A percentile compares a stretch with the other conserved stretches of the same genome.
Evolutionary conservation across 2,113 vertebrate genomes (phyloP).

Genomic region (Apodemus sylvaticus): DNA sequence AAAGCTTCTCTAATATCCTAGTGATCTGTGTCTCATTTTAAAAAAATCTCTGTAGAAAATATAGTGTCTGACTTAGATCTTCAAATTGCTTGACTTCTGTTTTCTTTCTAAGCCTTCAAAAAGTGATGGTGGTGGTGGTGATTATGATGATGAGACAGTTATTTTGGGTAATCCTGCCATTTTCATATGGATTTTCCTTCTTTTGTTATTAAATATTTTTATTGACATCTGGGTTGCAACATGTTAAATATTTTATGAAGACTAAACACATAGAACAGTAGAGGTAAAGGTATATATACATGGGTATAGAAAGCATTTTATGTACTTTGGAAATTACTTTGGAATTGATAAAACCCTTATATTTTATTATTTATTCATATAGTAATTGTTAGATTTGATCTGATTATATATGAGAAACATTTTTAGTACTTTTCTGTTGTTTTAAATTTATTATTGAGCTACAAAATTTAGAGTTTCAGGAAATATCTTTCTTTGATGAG

Average conservation of each 20-base stretch:
- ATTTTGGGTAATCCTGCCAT: slow-evolving; percentile 77
- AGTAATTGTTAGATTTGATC: slow-evolving; percentile 61
- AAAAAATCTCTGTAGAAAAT: slow-evolving; percentile 88
- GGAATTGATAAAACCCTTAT: slow-evolving; percentile 60
- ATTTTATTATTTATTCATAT: slow-evolving; percentile 63
- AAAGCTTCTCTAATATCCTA: slow-evolving; percentile 90
- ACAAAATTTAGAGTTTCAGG: slow-evolving; percentile 47
- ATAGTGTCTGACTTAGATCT: slow-evolving; percentile 29
- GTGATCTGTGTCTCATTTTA: slow-evolving; percentile 92
- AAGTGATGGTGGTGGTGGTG: slow-evolving; percentile 71
- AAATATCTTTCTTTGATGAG: slow-evolving; percentile 41
- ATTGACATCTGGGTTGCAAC: slow-evolving; percentile 78
- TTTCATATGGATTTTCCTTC: slow-evolving; percentile 82
- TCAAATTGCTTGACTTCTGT: slow-evolving; percentile 59
- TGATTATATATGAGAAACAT: slow-evolving; percentile 30
- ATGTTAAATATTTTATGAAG: slow-evolving; percentile 85
- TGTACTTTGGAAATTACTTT: slow-evolving; percentile 78
- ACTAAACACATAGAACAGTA: slow-evolving; percentile 78
- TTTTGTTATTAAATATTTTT: slow-evolving; percentile 79
- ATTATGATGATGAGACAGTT: slow-evolving; percentile 39
- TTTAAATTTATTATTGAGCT: slow-evolving; percentile 43
- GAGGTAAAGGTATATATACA: slow-evolving; percentile 77
- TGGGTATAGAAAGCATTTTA: slow-evolving; percentile 70
- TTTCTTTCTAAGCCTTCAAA: slow-evolving; percentile 65
- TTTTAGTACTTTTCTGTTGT: background rate